These are phyloP conservation scores for Temnothorax rugatulus DNA, from an alignment of 2,888 invertebrate genomes.

Conservation along the genomic window DNA sequence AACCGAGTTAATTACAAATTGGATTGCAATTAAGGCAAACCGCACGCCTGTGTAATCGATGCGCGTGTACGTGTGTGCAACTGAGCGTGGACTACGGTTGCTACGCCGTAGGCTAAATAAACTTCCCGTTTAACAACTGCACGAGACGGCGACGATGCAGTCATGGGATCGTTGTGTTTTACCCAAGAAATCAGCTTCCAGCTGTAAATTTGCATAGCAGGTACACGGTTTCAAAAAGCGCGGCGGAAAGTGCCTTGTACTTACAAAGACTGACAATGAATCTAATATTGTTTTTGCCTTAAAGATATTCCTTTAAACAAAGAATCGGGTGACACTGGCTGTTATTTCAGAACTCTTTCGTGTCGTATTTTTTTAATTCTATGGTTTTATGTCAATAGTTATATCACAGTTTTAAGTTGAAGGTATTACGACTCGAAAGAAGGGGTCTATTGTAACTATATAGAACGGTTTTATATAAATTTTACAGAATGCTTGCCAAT, in stretches of 20 bases:
- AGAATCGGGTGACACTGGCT: background rate
- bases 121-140: slow-evolving; percentile 66
- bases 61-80: slow-evolving; percentile 46
- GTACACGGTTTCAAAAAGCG: slow-evolving; percentile 30
- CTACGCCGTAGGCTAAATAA: slow-evolving; percentile 53
- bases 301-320: background rate
- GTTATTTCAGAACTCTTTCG: background rate
- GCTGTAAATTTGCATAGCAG: slow-evolving; percentile 43
- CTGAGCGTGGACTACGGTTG: slow-evolving; percentile 55
- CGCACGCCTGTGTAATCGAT: slow-evolving; percentile 65
- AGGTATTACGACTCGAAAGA: background rate
- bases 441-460: background rate
- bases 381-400: background rate
- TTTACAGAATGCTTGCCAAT: background rate
- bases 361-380: background rate
- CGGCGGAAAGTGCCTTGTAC: background rate
- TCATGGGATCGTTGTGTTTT: slow-evolving; percentile 31
- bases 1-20: slow-evolving; percentile 69
- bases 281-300: background rate
- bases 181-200: slow-evolving; percentile 38
- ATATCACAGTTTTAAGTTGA: background rate
- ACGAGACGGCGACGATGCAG: slow-evolving; percentile 28
- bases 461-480: background rate
- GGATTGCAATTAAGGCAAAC: slow-evolving; percentile 69
- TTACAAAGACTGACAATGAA: too few species aligned